Evolutionary conservation across 1,140 invertebrate species (phyloP), one percentile per base, ranked within the genome.

Genomic region (Zaprionus africanus): DNA sequence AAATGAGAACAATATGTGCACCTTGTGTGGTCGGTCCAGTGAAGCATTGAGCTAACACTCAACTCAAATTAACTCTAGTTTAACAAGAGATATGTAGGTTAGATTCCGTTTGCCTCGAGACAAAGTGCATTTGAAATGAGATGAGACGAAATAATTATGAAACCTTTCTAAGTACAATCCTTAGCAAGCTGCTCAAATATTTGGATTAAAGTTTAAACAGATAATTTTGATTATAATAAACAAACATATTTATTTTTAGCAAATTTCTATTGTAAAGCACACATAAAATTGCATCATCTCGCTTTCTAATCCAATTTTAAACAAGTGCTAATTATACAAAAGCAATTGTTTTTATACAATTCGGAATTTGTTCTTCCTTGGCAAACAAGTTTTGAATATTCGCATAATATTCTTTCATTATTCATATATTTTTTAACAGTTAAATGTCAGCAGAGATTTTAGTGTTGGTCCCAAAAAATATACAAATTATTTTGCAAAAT

Each of bases 361-460:
- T 17, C 17, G 2, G 7, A 43, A 7, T 46, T 17, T 51, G 3
- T 13, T 5, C 12, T 5, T n/a, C 1, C 17, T 17, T 5, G 11
- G 6, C 19, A 51, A 51, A 51, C 46, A 13, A 24, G 46, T 51
- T 19, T 51, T 51, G 5, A 22, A 51, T 51, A 51, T 19, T 49
- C 7, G 1, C 15, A n/a, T 41, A n/a, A 41, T 15, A 41, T 41
- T n/a, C 38, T 15, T 41, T 41, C 38, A 2, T n/a, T 41, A 41
- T n/a, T 49, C 19, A 12, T 38, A 15, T 38, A 38, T 38, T 46
- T 51, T 51, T 51, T 24, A 51, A 46, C n/a, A 46, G 17, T 51
- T 7, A 51, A 51, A 51, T 24, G 46, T 51, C 46, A 51, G 46
- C 46, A 51, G 46, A 51, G 11, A 46, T 46, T 46, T 46, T n/a